These are phyloP conservation scores for Sceloporus undulatus DNA, from an alignment of 2,113 vertebrate genomes.

Conservation along the genomic window DNA sequence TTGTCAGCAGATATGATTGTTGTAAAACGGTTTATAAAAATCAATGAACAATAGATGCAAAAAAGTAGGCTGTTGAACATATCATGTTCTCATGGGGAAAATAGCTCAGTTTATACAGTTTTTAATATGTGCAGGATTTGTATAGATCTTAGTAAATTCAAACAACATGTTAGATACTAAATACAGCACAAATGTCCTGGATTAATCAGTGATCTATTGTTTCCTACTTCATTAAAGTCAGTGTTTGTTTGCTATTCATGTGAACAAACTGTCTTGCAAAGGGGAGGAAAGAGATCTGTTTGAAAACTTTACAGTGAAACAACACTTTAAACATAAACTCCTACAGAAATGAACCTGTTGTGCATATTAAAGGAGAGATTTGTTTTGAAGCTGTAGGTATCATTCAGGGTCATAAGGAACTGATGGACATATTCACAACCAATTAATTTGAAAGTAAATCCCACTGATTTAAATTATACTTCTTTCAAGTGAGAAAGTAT, in stretches of 20 bases:
- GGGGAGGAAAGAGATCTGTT: constrained; percentile 19
- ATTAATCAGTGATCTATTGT: not conserved
- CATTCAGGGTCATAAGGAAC: not conserved
- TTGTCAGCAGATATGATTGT: not conserved
- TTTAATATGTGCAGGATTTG: constrained; percentile 51
- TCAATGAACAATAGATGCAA: not conserved
- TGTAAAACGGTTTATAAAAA: constrained; percentile 29
- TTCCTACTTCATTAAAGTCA: constrained; percentile 55
- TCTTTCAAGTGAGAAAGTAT: not conserved
- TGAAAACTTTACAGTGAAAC: constrained; percentile 67
- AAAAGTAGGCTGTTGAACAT: constrained; percentile 37
- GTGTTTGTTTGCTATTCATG: constrained; percentile 61
- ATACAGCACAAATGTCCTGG: constrained; percentile 42
- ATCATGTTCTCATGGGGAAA: constrained; percentile 61
- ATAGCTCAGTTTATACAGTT: constrained; percentile 60
- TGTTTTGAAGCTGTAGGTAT: constrained; percentile 44
- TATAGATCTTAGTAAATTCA: constrained; percentile 45
- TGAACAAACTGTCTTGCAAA: constrained; percentile 60
- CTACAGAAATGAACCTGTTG: constrained; percentile 66
- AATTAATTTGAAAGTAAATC: not conserved
- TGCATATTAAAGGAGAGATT: constrained; percentile 46
- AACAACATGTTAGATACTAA: constrained; percentile 42
- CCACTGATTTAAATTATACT: not conserved
- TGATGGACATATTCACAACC: constrained; percentile 32
- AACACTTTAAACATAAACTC: constrained; percentile 73